A percentile compares a stretch with the other conserved stretches of the same genome.
Evolutionary conservation across 2,797 vertebrate species (phyloP).

Genomic region (Clamator glandarius): DNA sequence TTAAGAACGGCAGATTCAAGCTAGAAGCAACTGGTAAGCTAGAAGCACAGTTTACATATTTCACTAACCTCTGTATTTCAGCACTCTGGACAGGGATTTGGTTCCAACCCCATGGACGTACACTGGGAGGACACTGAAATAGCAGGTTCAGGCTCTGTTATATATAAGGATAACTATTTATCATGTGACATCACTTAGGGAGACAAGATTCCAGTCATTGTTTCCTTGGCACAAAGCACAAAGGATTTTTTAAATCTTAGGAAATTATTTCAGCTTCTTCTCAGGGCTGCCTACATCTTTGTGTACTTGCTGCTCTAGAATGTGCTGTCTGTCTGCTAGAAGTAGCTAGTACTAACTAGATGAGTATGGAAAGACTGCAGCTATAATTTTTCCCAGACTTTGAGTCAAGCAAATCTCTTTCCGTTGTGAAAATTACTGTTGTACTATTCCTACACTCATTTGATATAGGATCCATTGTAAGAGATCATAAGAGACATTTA

Average conservation of each 20-base stretch:
- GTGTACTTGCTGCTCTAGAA: not conserved
- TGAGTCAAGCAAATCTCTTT: not conserved
- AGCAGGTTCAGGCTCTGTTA: accelerated
- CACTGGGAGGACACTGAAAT: accelerated
- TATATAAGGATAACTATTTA: not conserved
- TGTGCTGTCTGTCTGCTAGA: not conserved
- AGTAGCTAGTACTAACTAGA: not conserved
- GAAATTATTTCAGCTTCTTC: not conserved
- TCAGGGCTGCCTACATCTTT: not conserved
- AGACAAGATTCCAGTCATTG: not conserved
- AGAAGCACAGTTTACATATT: accelerated
- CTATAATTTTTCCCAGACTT: not conserved
- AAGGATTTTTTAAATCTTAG: not conserved
- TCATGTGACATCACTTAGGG: not conserved
- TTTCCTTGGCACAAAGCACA: not conserved
- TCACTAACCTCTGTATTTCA: accelerated
- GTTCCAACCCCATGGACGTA: accelerated
- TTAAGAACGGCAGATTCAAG: not conserved
- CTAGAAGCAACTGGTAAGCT: not conserved
- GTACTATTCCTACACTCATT: too few species aligned
- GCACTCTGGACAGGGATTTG: conserved; percentile 2
- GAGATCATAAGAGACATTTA: not conserved
- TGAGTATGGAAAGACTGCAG: not conserved
- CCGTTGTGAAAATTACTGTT: not conserved
- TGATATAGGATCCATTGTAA: not conserved